These are phyloP conservation scores for Tiphia femorata DNA, from an alignment of 2,888 invertebrate genomes.

Conservation along the genomic window DNA sequence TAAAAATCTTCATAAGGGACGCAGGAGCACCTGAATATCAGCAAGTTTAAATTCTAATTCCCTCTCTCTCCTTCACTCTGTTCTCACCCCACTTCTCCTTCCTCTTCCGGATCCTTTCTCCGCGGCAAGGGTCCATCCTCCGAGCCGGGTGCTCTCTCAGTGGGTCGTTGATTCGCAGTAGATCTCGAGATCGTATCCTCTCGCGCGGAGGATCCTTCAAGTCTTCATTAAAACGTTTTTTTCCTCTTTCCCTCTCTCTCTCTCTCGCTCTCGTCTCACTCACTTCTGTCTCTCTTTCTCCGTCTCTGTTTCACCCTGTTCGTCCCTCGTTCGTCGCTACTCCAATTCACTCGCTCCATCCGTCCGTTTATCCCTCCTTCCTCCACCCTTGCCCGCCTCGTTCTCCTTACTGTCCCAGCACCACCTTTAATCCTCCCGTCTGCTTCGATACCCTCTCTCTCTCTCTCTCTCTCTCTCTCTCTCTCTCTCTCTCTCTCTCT, in stretches of 20 bases:
- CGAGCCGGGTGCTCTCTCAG: constrained; percentile 39
- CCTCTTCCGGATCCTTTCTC: constrained; percentile 1
- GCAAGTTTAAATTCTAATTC: no score
- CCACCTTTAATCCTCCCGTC: not conserved
- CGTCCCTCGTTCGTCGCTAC: constrained; percentile 1
- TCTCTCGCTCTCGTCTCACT: not conserved
- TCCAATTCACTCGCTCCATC: no score
- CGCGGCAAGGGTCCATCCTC: not conserved
- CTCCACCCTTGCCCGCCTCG: no score
- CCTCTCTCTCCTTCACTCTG: not conserved
- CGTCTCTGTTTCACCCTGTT: not conserved
- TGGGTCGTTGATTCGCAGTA: constrained; percentile 42
- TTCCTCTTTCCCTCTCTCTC: not conserved
- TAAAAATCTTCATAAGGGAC: no score
- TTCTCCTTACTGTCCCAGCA: not conserved
- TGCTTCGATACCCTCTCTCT: not conserved
- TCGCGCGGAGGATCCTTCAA: constrained; percentile 38
- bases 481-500: constrained; percentile 1
- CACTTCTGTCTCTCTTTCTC: not conserved
- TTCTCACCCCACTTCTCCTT: constrained; percentile 22
- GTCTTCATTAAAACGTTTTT: constrained; percentile 44
- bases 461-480: not conserved
- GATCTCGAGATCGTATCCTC: constrained; percentile 43
- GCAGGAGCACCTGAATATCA: no score
- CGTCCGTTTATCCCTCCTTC: not conserved